Evolutionary conservation across 2,888 invertebrate genomes (phyloP).

Genomic region (Druceiella hillmani): DNA sequence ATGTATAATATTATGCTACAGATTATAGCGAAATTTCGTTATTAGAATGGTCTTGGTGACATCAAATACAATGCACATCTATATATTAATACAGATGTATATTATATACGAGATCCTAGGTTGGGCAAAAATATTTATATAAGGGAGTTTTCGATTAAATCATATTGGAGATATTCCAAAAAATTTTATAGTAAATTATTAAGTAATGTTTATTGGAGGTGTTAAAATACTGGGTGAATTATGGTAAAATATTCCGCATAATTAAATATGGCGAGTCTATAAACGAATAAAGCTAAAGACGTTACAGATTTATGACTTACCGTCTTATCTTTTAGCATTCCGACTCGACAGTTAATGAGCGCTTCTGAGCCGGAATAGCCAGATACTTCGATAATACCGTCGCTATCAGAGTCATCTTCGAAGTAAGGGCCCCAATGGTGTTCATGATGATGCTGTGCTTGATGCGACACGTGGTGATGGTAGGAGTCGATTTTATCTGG

Average conservation of each 20-base stretch:
- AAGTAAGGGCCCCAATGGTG: slow-evolving; percentile 71
- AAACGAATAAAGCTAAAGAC: neutral
- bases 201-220: too few species aligned
- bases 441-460: slow-evolving; percentile 60
- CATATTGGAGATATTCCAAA: too few species aligned
- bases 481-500: slow-evolving; percentile 44
- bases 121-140: too few species aligned
- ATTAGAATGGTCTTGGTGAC: too few species aligned
- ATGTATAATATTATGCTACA: too few species aligned
- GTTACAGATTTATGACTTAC: slow-evolving; percentile 41
- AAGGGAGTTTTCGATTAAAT: too few species aligned
- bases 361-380: slow-evolving; percentile 62
- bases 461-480: slow-evolving; percentile 40
- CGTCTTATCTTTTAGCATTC: slow-evolving; percentile 66
- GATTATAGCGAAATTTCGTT: too few species aligned
- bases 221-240: too few species aligned
- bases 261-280: slow-evolving; percentile 5
- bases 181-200: too few species aligned
- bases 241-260: slow-evolving; percentile 5
- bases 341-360: slow-evolving; percentile 60
- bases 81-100: too few species aligned
- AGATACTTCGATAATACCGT: slow-evolving; percentile 49
- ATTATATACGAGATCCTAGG: too few species aligned
- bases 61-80: too few species aligned
- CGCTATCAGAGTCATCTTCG: slow-evolving; percentile 51